Conservation (phyloP, 1,140 invertebrate species). For the Globodera rostochiensis region DNA sequence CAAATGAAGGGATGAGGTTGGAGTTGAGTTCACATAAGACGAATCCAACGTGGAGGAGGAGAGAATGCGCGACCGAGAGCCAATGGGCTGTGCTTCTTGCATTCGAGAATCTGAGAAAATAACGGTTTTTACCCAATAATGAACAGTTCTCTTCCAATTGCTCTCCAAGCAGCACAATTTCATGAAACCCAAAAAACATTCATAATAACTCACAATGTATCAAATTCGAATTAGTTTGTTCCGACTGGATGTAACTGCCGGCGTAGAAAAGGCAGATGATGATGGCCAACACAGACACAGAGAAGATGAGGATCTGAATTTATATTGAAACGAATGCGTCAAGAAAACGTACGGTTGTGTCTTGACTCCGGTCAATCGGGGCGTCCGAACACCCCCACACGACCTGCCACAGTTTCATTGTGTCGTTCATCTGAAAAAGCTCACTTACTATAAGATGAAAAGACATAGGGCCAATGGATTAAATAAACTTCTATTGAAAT, state of each 20-base stretch:
- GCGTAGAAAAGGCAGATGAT: slow-evolving; percentile 53
- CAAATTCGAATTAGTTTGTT: slow-evolving; percentile 44
- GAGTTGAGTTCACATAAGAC: slow-evolving; percentile 3
- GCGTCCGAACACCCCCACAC: slow-evolving; percentile 55
- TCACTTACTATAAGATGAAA: background rate
- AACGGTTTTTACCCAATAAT: background rate
- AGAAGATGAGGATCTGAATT: slow-evolving; percentile 46
- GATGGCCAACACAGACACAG: slow-evolving; percentile 35
- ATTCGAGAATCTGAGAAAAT: slow-evolving; percentile 40
- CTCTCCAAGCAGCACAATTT: background rate
- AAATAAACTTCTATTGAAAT: too few relatives aligned
- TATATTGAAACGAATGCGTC: background rate
- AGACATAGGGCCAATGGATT: background rate
- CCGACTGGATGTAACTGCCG: slow-evolving; percentile 59
- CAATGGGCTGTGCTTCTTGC: slow-evolving; percentile 35
- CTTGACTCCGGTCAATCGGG: slow-evolving; percentile 37
- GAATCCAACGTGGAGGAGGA: slow-evolving; percentile 43
- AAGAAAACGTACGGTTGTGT: slow-evolving; percentile 15
- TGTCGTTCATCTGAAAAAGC: slow-evolving; percentile 54
- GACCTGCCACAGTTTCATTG: slow-evolving; percentile 58
- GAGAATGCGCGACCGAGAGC: slow-evolving; percentile 36
- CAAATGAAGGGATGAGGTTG: slow-evolving; percentile 14
- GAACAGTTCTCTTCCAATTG: background rate
- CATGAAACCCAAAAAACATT: too few relatives aligned
- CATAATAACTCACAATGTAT: slow-evolving; percentile 47